Percentiles rank a stretch among this genome's conserved stretches.
phyloP scores from a whole-genome alignment of 2,797 vertebrate species.

The Onychomys leucogaster region DNA sequence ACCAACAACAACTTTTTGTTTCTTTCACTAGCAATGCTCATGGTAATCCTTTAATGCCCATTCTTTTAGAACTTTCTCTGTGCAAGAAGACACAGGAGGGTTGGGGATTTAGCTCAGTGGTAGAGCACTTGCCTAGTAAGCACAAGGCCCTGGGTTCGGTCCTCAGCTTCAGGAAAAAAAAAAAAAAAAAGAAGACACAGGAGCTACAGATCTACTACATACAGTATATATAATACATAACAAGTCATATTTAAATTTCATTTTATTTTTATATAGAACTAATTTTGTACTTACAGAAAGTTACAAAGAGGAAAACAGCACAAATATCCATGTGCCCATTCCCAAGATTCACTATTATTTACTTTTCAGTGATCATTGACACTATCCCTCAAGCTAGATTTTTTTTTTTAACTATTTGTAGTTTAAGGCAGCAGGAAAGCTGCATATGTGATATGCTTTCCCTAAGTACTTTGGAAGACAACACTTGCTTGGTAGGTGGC shows the following conservation, averaged over 20 bases:
- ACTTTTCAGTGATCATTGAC: neutral
- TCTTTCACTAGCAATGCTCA: neutral
- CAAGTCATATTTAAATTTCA: neutral
- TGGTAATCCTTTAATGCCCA: neutral
- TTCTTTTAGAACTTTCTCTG: neutral
- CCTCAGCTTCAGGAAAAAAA: no score
- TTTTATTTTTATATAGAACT: neutral
- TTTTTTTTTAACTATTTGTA: neutral
- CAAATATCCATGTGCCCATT: neutral
- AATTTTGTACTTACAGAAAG: neutral
- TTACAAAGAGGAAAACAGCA: neutral
- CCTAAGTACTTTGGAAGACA: neutral
- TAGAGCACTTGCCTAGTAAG: no score
- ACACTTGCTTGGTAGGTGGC: neutral
- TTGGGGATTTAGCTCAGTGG: no score
- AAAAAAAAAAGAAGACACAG: neutral
- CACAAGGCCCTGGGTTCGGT: no score
- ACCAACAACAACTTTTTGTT: neutral
- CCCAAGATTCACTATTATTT: neutral
- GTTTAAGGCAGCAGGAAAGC: neutral
- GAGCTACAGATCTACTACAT: neutral
- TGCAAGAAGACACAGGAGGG: neutral
- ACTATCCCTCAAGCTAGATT: neutral
- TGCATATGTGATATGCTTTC: neutral
- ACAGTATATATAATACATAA: neutral